These are phyloP conservation scores for Sebastes wilsoni DNA, from an alignment of 2,797 vertebrate genomes.

Conservation along the genomic window DNA sequence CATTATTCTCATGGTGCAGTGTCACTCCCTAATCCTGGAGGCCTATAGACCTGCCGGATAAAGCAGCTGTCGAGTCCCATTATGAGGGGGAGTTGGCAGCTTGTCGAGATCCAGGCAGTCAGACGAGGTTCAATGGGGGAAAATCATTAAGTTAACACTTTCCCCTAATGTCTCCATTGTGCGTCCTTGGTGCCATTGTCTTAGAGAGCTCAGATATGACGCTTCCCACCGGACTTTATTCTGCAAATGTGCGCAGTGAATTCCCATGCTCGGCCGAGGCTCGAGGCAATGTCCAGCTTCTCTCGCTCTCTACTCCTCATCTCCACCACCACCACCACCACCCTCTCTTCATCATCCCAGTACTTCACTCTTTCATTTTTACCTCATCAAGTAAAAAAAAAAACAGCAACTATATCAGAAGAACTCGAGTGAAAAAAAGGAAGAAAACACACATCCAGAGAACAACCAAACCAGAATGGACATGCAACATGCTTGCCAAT, in stretches of 20 bases:
- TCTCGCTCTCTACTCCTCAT: constrained; percentile 4
- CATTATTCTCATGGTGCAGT: constrained; percentile 84
- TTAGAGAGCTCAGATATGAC: constrained; percentile 84
- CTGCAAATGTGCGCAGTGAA: constrained; percentile 65
- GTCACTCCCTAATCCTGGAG: constrained; percentile 89
- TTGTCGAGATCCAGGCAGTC: constrained; percentile 90
- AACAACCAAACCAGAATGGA: constrained; percentile 68
- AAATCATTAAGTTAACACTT: constrained; percentile 97
- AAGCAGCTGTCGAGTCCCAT: constrained; percentile 91
- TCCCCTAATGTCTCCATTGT: constrained; percentile 92
- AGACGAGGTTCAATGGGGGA: constrained; percentile 87
- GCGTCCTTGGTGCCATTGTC: constrained; percentile 81
- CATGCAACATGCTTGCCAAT: constrained; percentile 81
- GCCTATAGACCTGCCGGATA: constrained; percentile 86
- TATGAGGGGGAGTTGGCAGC: constrained; percentile 88
- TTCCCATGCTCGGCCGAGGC: constrained; percentile 76
- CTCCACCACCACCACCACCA: constrained; percentile 34
- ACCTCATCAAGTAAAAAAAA: constrained; percentile 68
- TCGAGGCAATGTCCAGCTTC: constrained; percentile 42
- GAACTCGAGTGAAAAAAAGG: constrained; percentile 83
- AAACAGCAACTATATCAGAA: constrained; percentile 67
- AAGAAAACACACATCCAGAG: constrained; percentile 8
- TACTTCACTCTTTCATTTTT: constrained; percentile 74
- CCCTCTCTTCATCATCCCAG: constrained; percentile 43
- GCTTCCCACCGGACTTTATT: constrained; percentile 83